phyloP scores from a whole-genome alignment of 2,113 vertebrate genomes.

The Daubentonia madagascariensis region DNA sequence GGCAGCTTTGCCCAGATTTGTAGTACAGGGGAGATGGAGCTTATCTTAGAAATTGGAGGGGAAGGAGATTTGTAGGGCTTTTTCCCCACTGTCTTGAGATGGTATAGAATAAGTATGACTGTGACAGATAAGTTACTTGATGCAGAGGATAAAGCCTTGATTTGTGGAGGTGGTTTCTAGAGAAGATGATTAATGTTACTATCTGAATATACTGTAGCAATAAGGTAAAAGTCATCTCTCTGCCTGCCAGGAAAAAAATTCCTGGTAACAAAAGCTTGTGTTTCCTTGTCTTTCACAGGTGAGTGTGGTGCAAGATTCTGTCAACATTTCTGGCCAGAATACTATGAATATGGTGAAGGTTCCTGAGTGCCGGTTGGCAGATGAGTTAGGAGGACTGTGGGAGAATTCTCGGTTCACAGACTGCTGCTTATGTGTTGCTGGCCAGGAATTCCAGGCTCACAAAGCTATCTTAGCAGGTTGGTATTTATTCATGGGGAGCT shows the following conservation, averaged over 20 bases:
- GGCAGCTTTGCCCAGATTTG: background rate
- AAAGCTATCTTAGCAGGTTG: constrained; percentile 94
- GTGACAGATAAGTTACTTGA: background rate
- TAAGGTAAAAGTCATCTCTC: background rate
- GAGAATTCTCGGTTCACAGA: constrained; percentile 98
- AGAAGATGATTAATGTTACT: background rate
- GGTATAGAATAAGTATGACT: background rate
- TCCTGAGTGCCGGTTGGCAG: constrained; percentile 96
- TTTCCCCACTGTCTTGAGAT: background rate
- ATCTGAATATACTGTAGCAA: background rate
- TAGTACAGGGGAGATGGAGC: background rate
- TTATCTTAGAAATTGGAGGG: constrained; percentile 11
- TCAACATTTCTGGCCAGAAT: constrained; percentile 98
- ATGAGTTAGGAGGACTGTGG: constrained; percentile 97
- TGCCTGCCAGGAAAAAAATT: background rate
- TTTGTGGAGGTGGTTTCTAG: constrained; percentile 19
- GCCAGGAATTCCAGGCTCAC: constrained; percentile 94
- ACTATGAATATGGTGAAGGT: constrained; percentile 97
- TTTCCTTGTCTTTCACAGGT: constrained; percentile 85
- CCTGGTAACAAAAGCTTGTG: constrained; percentile 10
- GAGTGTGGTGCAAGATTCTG: constrained; percentile 98
- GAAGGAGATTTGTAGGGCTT: background rate
- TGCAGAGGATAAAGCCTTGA: background rate
- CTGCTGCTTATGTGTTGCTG: constrained; percentile 95
- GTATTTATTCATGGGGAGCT: constrained; percentile 48